Base-by-base conservation (phyloP, 2,888 invertebrate genomes). In the Andricus curvator region DNA sequence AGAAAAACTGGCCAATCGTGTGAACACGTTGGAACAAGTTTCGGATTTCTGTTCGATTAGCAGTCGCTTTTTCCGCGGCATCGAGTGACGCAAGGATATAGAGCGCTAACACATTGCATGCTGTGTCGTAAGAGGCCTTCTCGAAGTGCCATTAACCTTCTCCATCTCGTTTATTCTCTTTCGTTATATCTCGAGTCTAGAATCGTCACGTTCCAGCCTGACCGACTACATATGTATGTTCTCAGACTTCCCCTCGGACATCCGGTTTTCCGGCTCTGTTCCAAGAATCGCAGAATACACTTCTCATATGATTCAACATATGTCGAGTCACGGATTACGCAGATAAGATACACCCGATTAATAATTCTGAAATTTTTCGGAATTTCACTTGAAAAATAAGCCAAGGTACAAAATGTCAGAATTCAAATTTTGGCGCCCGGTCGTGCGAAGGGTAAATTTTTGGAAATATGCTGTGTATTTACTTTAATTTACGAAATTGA, bases 1-100 rank as follows among this genome's bases (percentile, higher is more conserved):
- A 68, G 22, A 48, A 68, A 67, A 67, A 41, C 6, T 25, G 13
- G 25, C 48, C n/a, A 48, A 66, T 37, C 20, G 17, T 11, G 8
- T 8, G 6, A 60, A 22, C n/a, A 60, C 9, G 56, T n/a, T 22
- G n/a, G 11, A 60, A 60, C 22, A 13, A 41, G 37, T 70, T 70
- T 48, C 48, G 48, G 56, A 48, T 77, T 80, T 67, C 22, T 66
- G 67, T 37, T 67, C 20, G 41, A 60, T 68, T 67, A 44, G 62
- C 17, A 41, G 77, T 78, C n/a, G 64, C 67, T 62, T 76, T 81
- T 83, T 78, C 66, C 80, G 74, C 79, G 80, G 62, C 80, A 74
- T 84, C 79, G 84, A 77, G 44, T 88, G 88, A 88, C 82, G 88
- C 86, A 88, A 88, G 82, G 65, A 60, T 80, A 56, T 79, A 76